Percentiles rank a stretch among this genome's conserved stretches.
Evolutionary conservation across 92 coral and sea anemone genomes (phyloP).

Genomic region (Hydrozoanthus gracilis): DNA sequence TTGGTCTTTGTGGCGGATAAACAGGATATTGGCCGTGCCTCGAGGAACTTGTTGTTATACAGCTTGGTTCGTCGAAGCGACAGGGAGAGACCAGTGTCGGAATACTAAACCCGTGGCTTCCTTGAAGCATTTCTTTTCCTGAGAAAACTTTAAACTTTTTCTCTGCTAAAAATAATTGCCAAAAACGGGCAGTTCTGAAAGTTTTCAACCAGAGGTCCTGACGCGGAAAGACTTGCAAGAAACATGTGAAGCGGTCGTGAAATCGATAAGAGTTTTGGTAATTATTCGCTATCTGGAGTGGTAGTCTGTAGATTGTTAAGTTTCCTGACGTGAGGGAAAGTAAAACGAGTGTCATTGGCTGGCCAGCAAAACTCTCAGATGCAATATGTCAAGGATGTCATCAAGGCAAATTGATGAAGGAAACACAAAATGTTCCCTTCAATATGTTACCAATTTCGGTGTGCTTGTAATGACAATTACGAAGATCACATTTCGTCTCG

Average conservation of each 20-base stretch:
- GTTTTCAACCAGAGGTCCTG: constrained; percentile 30
- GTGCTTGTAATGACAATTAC: constrained; percentile 81
- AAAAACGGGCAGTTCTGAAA: not conserved
- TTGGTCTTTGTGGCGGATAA: constrained; percentile 70
- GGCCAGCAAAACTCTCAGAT: constrained; percentile 50
- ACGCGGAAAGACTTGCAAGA: constrained; percentile 17
- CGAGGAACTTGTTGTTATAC: constrained; percentile 70
- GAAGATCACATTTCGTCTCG: constrained; percentile 93
- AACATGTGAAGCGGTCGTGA: constrained; percentile 37
- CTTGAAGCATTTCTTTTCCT: constrained; percentile 64
- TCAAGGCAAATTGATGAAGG: constrained; percentile 85
- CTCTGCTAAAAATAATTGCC: not conserved
- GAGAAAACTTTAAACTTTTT: not conserved
- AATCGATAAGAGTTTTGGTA: constrained; percentile 45
- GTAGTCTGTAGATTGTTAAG: constrained; percentile 45
- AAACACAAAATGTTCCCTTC: constrained; percentile 69
- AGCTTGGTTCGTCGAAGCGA: constrained; percentile 76
- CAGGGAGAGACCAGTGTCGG: constrained; percentile 87
- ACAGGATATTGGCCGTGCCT: constrained; percentile 68
- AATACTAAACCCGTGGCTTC: constrained; percentile 77
- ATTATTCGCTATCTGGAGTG: constrained; percentile 62
- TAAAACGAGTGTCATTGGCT: constrained; percentile 69
- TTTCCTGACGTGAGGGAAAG: constrained; percentile 32
- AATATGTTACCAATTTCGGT: constrained; percentile 67
- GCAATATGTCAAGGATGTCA: constrained; percentile 64